Evolutionary conservation across 2,888 invertebrate species (phyloP), one percentile per base, ranked within the genome.

Genomic region (Parascotia fuliginaria): DNA sequence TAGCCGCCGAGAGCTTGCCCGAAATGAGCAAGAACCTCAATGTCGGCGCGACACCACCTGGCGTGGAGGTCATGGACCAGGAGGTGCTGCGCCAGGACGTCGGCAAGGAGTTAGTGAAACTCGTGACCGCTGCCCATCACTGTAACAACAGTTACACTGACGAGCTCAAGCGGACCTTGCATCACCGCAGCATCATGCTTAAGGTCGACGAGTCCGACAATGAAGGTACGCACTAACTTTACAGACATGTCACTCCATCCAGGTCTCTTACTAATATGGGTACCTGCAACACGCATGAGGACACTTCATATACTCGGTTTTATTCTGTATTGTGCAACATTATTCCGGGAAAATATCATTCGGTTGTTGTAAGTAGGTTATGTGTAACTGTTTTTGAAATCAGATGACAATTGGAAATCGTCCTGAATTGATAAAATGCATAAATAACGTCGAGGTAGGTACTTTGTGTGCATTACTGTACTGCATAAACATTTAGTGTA

Each of bases 81-180:
- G 70, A 70, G 1, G 32, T 62, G 1, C 51, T 59, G 58, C 78
- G 63, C 54, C 75, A 62, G 9, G 69, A 60, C 2, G 64, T 77
- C 38, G 75, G 81, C 24, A 82, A 75, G 59, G 84, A 87, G 42
- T 69, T 88, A 22, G 85, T 92, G 31, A 93, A 91, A 68, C 84
- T 92, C 55, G 89, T 94, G 46, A 92, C 94, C 34, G 53, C 68
- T 0, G 98, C 98, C 4, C 98, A 98, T 85, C 96, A 96, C 72
- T 95, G 95, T 66, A 96, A 97, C 85, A 98, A 98, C 89, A 95
- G 95, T 56, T 97, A 97, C 85, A 97, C 97, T 13, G 97, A 98
- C 73, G 97, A 98, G 75, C 95, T 96, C 66, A 95, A 95, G 94
- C 77, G 63, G 13, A 69, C 74, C 0, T 54, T 85, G 31, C 73